Conservation (phyloP, 37 sponge, comb jelly and placozoan species). For the Lycopodina hypogea region DNA sequence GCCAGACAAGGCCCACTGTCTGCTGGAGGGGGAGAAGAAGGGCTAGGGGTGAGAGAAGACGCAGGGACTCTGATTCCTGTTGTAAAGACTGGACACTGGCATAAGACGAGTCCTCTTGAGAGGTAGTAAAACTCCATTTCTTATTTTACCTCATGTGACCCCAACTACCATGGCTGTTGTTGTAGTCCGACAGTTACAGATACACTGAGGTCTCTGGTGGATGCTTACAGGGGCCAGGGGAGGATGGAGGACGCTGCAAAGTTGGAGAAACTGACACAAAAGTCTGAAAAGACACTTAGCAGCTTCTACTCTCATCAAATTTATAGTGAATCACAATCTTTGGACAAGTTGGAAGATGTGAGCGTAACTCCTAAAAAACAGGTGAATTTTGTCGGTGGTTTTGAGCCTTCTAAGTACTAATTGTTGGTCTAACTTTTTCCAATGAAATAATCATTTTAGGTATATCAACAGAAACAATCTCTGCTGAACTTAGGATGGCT, state of each 20-base stretch:
- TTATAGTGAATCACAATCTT: not conserved
- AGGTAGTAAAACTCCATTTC: constrained; percentile 1
- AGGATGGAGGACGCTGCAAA: constrained; percentile 72
- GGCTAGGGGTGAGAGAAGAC: not conserved
- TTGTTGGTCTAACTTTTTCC: not conserved
- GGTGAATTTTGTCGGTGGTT: not conserved
- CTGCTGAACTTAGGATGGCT: too few species aligned
- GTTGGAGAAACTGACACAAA: constrained; percentile 50
- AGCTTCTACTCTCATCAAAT: not conserved
- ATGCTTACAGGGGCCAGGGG: constrained; percentile 82
- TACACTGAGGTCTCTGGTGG: constrained; percentile 75
- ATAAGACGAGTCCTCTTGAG: constrained; percentile 4
- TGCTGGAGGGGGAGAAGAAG: not conserved
- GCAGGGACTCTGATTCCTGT: not conserved
- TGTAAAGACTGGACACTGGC: constrained; percentile 7
- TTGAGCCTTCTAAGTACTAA: not conserved
- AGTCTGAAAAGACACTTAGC: not conserved
- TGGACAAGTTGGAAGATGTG: not conserved
- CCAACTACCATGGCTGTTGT: not conserved
- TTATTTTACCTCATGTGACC: not conserved
- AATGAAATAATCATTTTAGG: too few species aligned
- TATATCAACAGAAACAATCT: too few species aligned
- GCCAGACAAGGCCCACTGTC: not conserved
- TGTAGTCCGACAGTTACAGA: constrained; percentile 73
- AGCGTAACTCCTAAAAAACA: not conserved